Percentiles rank a stretch among this genome's conserved stretches.
Conservation (phyloP, 2,888 invertebrate species). For the Polymixis lichenea region DNA sequence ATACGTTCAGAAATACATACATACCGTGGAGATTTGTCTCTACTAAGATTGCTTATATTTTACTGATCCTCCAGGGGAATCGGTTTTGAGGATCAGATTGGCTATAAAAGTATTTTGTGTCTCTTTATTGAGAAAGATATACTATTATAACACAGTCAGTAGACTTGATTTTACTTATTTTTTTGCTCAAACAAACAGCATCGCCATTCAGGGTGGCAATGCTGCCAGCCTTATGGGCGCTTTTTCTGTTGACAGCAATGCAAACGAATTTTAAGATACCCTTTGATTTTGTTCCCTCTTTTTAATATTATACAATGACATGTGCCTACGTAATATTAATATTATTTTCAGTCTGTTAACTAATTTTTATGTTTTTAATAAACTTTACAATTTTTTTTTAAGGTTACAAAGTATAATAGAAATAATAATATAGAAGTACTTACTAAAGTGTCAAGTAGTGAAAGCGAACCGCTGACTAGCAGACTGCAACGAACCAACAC, state of each 20-base stretch:
- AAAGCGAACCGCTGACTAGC: slow-evolving; percentile 59
- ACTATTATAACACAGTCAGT: not conserved
- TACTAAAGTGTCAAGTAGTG: slow-evolving; percentile 64
- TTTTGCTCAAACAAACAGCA: not conserved
- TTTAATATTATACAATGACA: too few relatives aligned
- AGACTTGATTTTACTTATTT: not conserved
- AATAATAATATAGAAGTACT: slow-evolving; percentile 49
- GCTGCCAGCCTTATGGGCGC: too few relatives aligned
- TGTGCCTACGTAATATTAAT: too few relatives aligned
- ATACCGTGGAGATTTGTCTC: slow-evolving; percentile 12
- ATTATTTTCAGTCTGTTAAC: too few relatives aligned
- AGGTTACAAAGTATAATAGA: not conserved
- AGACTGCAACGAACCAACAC: slow-evolving; percentile 62
- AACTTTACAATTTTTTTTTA: too few relatives aligned
- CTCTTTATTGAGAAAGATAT: not conserved
- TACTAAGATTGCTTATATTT: slow-evolving; percentile 12
- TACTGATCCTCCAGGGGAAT: not conserved
- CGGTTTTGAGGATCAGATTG: not conserved
- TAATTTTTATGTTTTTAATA: too few relatives aligned
- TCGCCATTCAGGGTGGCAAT: too few relatives aligned
- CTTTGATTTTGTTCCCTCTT: too few relatives aligned
- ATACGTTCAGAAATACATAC: slow-evolving; percentile 35
- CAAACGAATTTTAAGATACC: too few relatives aligned
- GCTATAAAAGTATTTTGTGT: not conserved
- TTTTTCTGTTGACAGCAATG: too few relatives aligned